Conservation (phyloP, 2,888 invertebrate genomes). For the Trachelus iudaicus region DNA sequence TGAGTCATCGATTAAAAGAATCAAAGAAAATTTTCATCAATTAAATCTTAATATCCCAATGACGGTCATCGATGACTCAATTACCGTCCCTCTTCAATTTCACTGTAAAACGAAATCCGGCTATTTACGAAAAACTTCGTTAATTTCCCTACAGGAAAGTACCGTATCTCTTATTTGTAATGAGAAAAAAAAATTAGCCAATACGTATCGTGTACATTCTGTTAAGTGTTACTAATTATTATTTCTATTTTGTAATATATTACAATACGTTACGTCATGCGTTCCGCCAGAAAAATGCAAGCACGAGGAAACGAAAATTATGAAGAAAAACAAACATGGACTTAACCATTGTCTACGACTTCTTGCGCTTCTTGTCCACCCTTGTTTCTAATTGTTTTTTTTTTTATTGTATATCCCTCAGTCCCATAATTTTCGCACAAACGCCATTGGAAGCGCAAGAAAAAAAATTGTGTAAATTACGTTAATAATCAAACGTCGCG, state of each 20-base stretch:
- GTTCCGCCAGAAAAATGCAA: not conserved
- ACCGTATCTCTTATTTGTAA: not conserved
- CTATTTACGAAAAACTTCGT: too few relatives aligned
- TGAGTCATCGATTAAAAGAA: too few relatives aligned
- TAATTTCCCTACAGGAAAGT: not conserved
- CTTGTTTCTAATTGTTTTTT: not conserved
- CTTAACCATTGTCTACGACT: too few relatives aligned
- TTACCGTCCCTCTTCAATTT: too few relatives aligned
- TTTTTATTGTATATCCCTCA: not conserved
- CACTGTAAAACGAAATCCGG: too few relatives aligned
- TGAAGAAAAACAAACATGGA: not conserved
- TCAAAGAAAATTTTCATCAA: not conserved
- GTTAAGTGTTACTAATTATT: slow-evolving; percentile 56
- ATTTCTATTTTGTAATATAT: slow-evolving; percentile 46
- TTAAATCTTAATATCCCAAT: too few relatives aligned
- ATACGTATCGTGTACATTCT: slow-evolving; percentile 54
- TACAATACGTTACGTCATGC: not conserved
- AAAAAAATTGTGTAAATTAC: not conserved
- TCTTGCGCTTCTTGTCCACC: too few relatives aligned
- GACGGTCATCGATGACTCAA: too few relatives aligned
- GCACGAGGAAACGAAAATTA: not conserved
- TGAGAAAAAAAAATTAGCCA: slow-evolving; percentile 28
- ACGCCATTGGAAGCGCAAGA: not conserved
- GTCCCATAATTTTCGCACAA: too few relatives aligned
- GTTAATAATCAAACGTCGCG: slow-evolving; percentile 21